Evolutionary conservation across 2,888 invertebrate species (phyloP).

Genomic region (Steinernema carpocapsae): DNA sequence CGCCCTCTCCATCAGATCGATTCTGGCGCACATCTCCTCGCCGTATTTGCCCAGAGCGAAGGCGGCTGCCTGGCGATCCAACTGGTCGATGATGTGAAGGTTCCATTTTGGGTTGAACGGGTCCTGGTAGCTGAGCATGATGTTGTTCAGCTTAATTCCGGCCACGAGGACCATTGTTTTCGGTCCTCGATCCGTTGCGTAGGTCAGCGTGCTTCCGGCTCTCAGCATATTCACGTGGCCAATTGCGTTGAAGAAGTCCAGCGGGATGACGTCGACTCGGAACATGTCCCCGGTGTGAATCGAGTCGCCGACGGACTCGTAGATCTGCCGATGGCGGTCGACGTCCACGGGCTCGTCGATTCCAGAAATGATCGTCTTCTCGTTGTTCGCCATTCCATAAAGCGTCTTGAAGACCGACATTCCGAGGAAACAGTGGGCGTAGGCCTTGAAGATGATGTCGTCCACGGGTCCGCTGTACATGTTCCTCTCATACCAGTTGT

Average conservation of each 20-base stretch:
- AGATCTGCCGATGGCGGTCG: not conserved
- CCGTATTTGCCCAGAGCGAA: conserved; percentile 24
- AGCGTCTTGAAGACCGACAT: conserved; percentile 21
- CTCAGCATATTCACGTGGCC: not conserved
- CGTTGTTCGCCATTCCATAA: conserved; percentile 18
- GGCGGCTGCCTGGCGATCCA: conserved; percentile 20
- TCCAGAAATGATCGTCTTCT: conserved; percentile 22
- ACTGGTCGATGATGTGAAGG: not conserved
- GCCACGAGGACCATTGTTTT: not conserved
- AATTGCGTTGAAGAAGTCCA: not conserved
- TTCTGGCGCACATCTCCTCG: conserved; percentile 3
- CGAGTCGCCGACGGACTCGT: not conserved
- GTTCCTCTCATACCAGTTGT: not conserved
- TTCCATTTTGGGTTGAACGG: not conserved
- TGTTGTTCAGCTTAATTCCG: conserved; percentile 28
- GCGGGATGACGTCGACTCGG: conserved; percentile 4
- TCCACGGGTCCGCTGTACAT: not conserved
- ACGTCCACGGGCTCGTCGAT: conserved; percentile 27
- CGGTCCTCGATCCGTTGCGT: not conserved
- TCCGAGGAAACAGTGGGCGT: conserved; percentile 15
- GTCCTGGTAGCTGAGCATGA: not conserved
- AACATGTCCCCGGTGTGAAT: conserved; percentile 12
- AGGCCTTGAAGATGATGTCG: conserved; percentile 11
- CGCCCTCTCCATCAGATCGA: not conserved
- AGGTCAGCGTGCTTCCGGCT: not conserved